Evolutionary conservation across 2,888 invertebrate species (phyloP), one percentile per base, ranked within the genome.

Genomic region (Torymus auratus): DNA sequence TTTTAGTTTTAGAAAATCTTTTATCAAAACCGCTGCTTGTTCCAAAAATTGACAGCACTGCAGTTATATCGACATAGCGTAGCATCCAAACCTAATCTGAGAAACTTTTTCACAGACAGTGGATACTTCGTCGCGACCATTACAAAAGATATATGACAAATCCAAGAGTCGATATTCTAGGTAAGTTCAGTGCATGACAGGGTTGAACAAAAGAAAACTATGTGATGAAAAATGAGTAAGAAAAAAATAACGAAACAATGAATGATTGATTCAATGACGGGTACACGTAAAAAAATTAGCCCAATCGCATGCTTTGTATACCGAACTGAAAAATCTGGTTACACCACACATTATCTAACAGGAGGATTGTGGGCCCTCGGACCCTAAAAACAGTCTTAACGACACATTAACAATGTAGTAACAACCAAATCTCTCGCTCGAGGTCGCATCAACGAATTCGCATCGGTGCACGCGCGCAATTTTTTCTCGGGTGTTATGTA

Each of bases 291-390:
- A 41, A 41, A 41, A 10, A n/a, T 71, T 41, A 23, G 58, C 68
- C 50, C 62, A 72, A 72, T 64, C 41, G 62, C 72, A 77, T 77
- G 73, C 81, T 72, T 69, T 56, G 14, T n/a, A 64, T 65, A 67
- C 65, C 52, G 50, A 76, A 76, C n/a, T 80, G 58, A 77, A 74
- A 71, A 64, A 53, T 74, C 55, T 53, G 75, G 83, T 76, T 79
- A 84, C 82, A 83, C 83, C 80, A 82, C 70, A 85, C 78, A 83
- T 83, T 83, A 83, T 81, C 84, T 84, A 85, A 83, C 84, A 84
- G 77, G 64, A 78, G 64, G 58, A 74, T 69, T 69, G 41, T 69
- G 78, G 82, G 76, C 81, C 75, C 67, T 55, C 56, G 80, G 83
- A 85, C 78, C 80, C 82, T 83, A 83, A 84, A 41, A 84, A 85